phyloP scores from a whole-genome alignment of 1,140 invertebrate species.

The Leptestheria dahalacensis region DNA sequence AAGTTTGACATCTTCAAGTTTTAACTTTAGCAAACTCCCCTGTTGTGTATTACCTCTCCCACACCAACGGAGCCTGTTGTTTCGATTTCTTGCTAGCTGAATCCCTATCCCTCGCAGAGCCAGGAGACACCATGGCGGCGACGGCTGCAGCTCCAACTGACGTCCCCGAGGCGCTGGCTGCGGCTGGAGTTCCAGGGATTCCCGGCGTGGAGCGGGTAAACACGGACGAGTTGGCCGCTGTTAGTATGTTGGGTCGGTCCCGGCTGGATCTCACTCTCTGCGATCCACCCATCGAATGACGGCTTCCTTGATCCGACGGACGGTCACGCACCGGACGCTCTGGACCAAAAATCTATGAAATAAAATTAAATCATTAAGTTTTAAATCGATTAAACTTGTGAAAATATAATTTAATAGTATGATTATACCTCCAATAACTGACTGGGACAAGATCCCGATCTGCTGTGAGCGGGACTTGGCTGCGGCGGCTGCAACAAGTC shows the following conservation, averaged over 20 bases:
- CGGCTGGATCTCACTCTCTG: constrained; percentile 14
- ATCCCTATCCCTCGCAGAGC: not conserved
- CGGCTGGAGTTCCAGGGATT: not conserved
- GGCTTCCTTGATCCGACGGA: not conserved
- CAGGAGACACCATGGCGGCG: not conserved
- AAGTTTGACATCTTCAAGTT: too few relatives aligned
- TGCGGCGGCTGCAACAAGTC: not conserved
- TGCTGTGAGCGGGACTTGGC: constrained; percentile 25
- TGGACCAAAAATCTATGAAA: not conserved
- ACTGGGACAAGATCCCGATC: constrained; percentile 80
- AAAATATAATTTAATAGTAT: too few relatives aligned
- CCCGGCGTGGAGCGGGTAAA: constrained; percentile 5
- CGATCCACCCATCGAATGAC: constrained; percentile 7
- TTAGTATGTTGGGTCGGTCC: constrained; percentile 20
- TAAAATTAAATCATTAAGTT: constrained; percentile 18
- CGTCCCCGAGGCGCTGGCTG: not conserved
- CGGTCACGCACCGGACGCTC: constrained; percentile 12
- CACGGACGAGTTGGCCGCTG: constrained; percentile 2
- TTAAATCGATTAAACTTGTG: not conserved
- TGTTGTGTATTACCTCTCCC: constrained; percentile 34
- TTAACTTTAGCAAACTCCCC: too few relatives aligned
- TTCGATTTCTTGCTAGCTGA: not conserved
- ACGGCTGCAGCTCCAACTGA: not conserved
- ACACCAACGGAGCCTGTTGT: constrained; percentile 23
- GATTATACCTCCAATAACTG: constrained; percentile 54